phyloP scores from a whole-genome alignment of 2,888 invertebrate genomes.

The Cabera pusaria region DNA sequence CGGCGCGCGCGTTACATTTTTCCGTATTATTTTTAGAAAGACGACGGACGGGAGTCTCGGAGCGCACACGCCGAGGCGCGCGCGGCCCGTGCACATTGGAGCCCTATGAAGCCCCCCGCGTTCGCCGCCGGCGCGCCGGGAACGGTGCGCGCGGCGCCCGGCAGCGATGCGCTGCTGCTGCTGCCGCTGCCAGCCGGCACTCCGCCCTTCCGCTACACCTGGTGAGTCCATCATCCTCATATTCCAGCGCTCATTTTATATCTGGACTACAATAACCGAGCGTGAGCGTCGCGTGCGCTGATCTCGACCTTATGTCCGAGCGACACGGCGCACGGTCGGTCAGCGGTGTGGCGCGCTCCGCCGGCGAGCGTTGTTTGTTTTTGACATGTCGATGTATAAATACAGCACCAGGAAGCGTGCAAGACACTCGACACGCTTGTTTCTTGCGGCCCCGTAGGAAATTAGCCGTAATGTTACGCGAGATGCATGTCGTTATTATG shows the following conservation, averaged over 20 bases:
- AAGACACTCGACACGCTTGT: constrained; percentile 56
- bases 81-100: constrained; percentile 73
- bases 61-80: constrained; percentile 72
- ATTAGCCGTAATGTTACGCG: constrained; percentile 24
- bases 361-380: constrained; percentile 74
- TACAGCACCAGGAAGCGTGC: constrained; percentile 70
- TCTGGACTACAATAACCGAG: constrained; percentile 23
- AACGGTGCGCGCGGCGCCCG: constrained; percentile 64
- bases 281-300: constrained; percentile 3
- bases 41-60: constrained; percentile 64
- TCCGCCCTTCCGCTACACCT: constrained; percentile 67
- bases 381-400: constrained; percentile 76
- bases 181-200: constrained; percentile 62
- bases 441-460: constrained; percentile 27
- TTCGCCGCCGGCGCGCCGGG: constrained; percentile 56
- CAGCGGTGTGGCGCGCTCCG: constrained; percentile 14
- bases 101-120: constrained; percentile 74
- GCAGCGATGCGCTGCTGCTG: constrained; percentile 52
- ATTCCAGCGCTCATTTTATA: constrained; percentile 12
- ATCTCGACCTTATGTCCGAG: constrained; percentile 34
- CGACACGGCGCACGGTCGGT: constrained; percentile 6
- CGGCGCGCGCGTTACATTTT: constrained; percentile 71
- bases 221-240: constrained; percentile 43
- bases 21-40: constrained; percentile 81
- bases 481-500: constrained; percentile 27